These are phyloP conservation scores for Drosophila leonis DNA, from an alignment of 2,888 invertebrate species.

Conservation along the genomic window DNA sequence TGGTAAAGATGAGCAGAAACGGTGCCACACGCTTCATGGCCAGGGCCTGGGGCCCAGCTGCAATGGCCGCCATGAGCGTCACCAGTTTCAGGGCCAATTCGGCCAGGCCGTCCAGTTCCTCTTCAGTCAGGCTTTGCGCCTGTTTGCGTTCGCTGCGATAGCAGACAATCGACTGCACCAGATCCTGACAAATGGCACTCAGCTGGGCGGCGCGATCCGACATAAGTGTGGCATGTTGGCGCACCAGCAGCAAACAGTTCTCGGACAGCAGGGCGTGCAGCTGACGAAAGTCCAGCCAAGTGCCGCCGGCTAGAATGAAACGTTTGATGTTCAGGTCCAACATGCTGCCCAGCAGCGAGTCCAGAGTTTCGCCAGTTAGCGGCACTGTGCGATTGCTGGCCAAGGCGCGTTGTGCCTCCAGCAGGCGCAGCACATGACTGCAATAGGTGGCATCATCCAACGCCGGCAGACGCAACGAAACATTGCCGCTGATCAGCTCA, in stretches of 20 bases:
- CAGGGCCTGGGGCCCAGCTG: conserved; percentile 64
- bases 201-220: conserved; percentile 83
- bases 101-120: conserved; percentile 80
- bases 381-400: conserved; percentile 81
- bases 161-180: conserved; percentile 83
- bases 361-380: conserved; percentile 80
- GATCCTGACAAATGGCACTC: conserved; percentile 80
- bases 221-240: conserved; percentile 73
- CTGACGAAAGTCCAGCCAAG: conserved; percentile 63
- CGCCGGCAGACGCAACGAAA: conserved; percentile 65
- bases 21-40: conserved; percentile 84
- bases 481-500: conserved; percentile 76
- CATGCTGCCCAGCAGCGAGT: conserved; percentile 81
- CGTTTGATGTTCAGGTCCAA: conserved; percentile 82
- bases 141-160: conserved; percentile 83
- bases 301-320: conserved; percentile 69
- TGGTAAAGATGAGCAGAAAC: conserved; percentile 81
- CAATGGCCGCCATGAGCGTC: conserved; percentile 78
- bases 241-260: conserved; percentile 75
- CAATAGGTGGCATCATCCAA: conserved; percentile 39
- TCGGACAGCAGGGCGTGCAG: conserved; percentile 73
- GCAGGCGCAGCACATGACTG: conserved; percentile 62
- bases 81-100: conserved; percentile 82
- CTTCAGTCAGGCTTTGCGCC: conserved; percentile 63
- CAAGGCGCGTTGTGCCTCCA: conserved; percentile 77